Conservation (phyloP, 2,888 invertebrate species). For the Tortrix viridana region DNA sequence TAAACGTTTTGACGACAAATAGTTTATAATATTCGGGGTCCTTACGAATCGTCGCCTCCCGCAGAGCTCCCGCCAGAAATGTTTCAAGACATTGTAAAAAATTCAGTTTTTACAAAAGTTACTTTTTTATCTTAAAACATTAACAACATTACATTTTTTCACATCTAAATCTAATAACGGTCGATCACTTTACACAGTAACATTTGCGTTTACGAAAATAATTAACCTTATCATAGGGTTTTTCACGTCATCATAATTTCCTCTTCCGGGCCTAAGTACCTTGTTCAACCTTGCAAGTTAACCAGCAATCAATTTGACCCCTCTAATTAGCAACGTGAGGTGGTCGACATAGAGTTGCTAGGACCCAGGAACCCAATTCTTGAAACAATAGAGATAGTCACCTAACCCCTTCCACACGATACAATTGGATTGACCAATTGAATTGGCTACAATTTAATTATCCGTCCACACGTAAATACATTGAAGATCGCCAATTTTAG, state of each 20-base stretch:
- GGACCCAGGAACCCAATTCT: neutral
- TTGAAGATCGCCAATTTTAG: too few species aligned
- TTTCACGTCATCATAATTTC: conserved; percentile 7
- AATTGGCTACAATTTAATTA: too few species aligned
- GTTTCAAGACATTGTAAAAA: conserved; percentile 89
- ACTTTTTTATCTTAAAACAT: conserved; percentile 86
- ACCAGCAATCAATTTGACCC: neutral
- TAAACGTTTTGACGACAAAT: conserved; percentile 85
- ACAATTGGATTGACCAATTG: too few species aligned
- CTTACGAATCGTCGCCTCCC: conserved; percentile 76
- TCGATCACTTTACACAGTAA: conserved; percentile 75
- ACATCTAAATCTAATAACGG: conserved; percentile 83
- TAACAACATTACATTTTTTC: conserved; percentile 84
- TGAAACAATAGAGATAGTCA: too few species aligned
- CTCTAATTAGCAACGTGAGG: neutral
- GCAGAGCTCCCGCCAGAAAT: conserved; percentile 79
- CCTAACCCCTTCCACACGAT: too few species aligned
- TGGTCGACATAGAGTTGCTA: conserved; percentile 6
- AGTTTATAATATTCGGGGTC: conserved; percentile 84
- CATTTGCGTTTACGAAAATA: conserved; percentile 75
- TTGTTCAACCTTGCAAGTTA: neutral
- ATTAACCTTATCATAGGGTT: conserved; percentile 33
- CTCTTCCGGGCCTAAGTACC: conserved; percentile 9
- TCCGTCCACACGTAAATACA: too few species aligned
- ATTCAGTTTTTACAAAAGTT: conserved; percentile 88